Percentiles rank a stretch among this genome's conserved stretches.
These are phyloP conservation scores for Bufotes viridis DNA, from an alignment of 2,797 vertebrate species.

Conservation along the genomic window DNA sequence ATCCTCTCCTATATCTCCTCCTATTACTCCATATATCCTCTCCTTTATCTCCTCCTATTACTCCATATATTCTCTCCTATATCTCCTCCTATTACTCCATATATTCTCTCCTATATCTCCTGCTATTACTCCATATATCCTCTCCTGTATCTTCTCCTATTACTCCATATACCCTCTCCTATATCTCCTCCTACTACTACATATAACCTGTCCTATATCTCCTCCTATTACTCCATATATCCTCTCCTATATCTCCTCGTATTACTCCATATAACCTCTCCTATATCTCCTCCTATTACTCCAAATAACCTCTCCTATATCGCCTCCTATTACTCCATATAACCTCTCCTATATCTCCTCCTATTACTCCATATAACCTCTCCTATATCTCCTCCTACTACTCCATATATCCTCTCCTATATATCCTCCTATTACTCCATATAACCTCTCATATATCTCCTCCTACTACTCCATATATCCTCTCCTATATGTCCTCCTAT, in stretches of 20 bases:
- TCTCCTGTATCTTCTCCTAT: neutral
- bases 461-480: neutral
- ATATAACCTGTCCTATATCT: neutral
- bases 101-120: no score
- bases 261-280: neutral
- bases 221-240: neutral
- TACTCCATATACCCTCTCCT: no score
- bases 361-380: neutral
- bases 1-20: constrained; percentile 8
- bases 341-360: neutral
- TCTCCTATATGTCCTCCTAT: constrained; percentile 1
- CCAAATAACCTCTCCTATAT: neutral
- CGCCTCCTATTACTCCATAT: neutral
- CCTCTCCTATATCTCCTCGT: neutral
- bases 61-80: neutral
- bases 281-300: constrained; percentile 10
- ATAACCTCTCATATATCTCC: neutral
- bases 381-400: no score
- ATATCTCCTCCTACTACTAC: neutral
- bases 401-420: no score
- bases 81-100: neutral
- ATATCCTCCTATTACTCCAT: no score
- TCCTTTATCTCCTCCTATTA: constrained; percentile 10
- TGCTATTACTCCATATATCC: no score
- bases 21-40: neutral